Base-by-base conservation (phyloP, 2,888 invertebrate species). In the Trachelus iudaicus region DNA sequence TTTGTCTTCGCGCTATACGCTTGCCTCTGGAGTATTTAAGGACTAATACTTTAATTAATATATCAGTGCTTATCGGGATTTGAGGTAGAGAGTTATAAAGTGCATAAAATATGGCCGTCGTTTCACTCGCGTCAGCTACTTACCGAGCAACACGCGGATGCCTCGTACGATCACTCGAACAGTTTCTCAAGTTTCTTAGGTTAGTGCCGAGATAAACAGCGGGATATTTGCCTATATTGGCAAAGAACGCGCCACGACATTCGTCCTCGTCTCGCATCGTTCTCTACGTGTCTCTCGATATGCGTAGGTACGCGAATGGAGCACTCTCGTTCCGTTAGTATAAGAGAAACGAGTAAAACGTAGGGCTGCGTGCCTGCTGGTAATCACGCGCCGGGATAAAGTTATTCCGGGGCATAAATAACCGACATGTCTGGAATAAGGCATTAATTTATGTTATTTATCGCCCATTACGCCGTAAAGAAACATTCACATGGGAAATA, bases 401-500 rank as follows among this genome's bases (percentile, higher is more conserved):
- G 90, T 90, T 90, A 90, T 90, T 90, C 90, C 87, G 87, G 87
- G 87, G 87, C 89, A 90, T 90, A 90, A 90, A 90, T 90, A 90
- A 90, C 89, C 89, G 85, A 87, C 88, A 88, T 88, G 90, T 89
- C 90, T 89, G 88, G 90, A 89, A 89, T 89, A 89, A 90, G 89
- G 90, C 90, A 90, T 90, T 90, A 90, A 90, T 90, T 90, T 90
- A 90, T 89, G 90, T 90, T 90, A 90, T 90, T 90, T 90, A 90
- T 90, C 89, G 90, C 87, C 90, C 90, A 90, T 90, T 90, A 90
- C 89, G 90, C 89, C 84, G 90, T 88, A 88, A 89, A 90, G 90
- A 90, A 90, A 90, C 89, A 89, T 89, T 90, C 89, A 87, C 84
- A 85, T 89, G 90, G 89, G 90, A 90, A 90, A 90, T 90, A 90